phyloP scores from a whole-genome alignment of 1,140 invertebrate species.

The Brachionus angularis region DNA sequence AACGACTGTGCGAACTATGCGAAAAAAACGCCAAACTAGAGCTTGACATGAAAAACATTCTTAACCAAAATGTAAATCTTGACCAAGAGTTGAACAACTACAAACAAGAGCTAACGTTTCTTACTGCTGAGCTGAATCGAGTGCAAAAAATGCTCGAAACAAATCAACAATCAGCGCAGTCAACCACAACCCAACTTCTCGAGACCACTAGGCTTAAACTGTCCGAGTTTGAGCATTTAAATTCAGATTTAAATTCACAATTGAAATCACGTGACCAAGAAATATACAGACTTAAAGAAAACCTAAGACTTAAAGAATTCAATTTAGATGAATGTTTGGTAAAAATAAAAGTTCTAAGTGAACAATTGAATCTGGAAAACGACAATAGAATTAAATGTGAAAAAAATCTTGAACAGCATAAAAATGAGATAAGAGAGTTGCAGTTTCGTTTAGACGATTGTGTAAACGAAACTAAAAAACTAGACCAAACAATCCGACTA shows the following conservation, averaged over 20 bases:
- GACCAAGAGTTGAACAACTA: slow-evolving; percentile 19
- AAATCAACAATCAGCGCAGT: slow-evolving; percentile 3
- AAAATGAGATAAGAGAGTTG: slow-evolving; percentile 32
- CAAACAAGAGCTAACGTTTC: slow-evolving; percentile 1
- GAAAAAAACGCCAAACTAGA: slow-evolving; percentile 43
- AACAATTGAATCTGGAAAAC: slow-evolving; percentile 20
- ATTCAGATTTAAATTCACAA: slow-evolving; percentile 8
- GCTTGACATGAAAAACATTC: slow-evolving; percentile 37
- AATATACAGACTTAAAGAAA: neutral
- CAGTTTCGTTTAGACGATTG: slow-evolving; percentile 35
- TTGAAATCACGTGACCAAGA: slow-evolving; percentile 11
- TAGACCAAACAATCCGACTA: slow-evolving; percentile 5
- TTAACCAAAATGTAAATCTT: slow-evolving; percentile 25
- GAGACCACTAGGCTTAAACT: slow-evolving; percentile 17
- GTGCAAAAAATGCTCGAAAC: neutral
- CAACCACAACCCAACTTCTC: slow-evolving; percentile 9
- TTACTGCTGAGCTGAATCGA: neutral
- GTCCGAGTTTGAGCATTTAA: slow-evolving; percentile 16
- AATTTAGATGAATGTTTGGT: slow-evolving; percentile 4
- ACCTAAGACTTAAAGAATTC: slow-evolving; percentile 13
- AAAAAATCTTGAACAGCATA: slow-evolving; percentile 39
- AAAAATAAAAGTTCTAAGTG: slow-evolving; percentile 23
- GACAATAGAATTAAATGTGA: slow-evolving; percentile 1
- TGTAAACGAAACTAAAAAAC: slow-evolving; percentile 37
- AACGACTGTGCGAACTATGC: slow-evolving; percentile 27